These are phyloP conservation scores for Hemithea aestivaria DNA, from an alignment of 2,888 invertebrate species.

Conservation along the genomic window DNA sequence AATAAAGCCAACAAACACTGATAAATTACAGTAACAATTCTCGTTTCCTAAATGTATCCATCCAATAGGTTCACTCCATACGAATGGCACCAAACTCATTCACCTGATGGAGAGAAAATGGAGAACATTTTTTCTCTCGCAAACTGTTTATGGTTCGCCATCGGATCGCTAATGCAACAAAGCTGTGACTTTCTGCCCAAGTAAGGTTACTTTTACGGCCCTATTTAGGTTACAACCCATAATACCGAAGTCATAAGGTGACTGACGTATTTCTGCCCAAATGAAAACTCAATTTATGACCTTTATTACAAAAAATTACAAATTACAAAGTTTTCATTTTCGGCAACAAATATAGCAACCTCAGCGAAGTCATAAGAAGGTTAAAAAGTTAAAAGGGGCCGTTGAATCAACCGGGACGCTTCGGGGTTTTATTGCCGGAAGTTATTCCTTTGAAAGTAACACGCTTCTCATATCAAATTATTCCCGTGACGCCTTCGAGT, in stretches of 20 bases:
- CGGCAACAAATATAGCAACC: conserved; percentile 56
- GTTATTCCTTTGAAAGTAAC: conserved; percentile 23
- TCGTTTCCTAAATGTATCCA: conserved; percentile 37
- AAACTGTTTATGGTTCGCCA: conserved; percentile 99
- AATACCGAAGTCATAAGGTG: conserved; percentile 6
- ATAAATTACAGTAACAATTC: conserved; percentile 20
- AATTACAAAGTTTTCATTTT: conserved; percentile 35
- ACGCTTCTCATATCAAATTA: conserved; percentile 25
- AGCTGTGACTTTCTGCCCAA: conserved; percentile 97
- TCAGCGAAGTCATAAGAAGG: conserved; percentile 67
- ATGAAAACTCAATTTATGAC: conserved; percentile 25
- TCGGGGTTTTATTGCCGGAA: conserved; percentile 32
- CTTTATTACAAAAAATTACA: not conserved
- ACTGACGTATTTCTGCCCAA: conserved; percentile 20
- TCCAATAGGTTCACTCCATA: conserved; percentile 92
- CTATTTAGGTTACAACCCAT: conserved; percentile 20
- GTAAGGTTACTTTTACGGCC: conserved; percentile 79
- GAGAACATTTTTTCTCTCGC: conserved; percentile 95
- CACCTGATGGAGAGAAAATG: conserved; percentile 90
- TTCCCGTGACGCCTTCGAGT: conserved; percentile 18
- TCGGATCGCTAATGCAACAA: conserved; percentile 96
- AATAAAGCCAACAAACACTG: conserved; percentile 2
- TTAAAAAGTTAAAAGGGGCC: conserved; percentile 33
- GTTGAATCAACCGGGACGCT: conserved; percentile 39
- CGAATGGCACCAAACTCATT: conserved; percentile 96